Conservation (phyloP, 2,888 invertebrate species). For the Chrysopilus asiliformis region DNA sequence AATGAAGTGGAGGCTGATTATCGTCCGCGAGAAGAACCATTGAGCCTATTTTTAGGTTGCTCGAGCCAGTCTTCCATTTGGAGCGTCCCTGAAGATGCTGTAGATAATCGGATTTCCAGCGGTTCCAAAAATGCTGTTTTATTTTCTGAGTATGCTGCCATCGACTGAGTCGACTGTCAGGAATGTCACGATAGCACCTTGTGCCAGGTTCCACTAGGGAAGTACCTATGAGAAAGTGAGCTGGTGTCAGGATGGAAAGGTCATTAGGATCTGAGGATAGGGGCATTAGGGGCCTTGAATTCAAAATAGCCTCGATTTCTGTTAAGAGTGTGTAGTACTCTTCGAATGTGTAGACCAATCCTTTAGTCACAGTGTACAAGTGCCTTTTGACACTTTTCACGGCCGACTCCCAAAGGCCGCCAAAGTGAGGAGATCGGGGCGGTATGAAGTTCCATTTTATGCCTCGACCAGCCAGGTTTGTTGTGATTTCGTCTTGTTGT, state of each 20-base stretch:
- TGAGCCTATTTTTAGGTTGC: too few relatives aligned
- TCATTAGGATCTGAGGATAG: not conserved
- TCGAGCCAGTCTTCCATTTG: too few relatives aligned
- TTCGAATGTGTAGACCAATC: slow-evolving; percentile 2
- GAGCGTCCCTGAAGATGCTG: not conserved
- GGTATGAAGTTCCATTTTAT: slow-evolving; percentile 14
- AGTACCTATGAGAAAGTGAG: too few relatives aligned
- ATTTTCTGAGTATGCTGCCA: slow-evolving; percentile 6
- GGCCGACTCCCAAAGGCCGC: slow-evolving; percentile 11
- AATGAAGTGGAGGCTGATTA: not conserved
- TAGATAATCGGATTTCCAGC: slow-evolving; percentile 11
- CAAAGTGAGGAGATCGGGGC: slow-evolving; percentile 13
- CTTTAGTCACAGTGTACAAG: slow-evolving; percentile 4
- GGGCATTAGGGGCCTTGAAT: slow-evolving; percentile 1
- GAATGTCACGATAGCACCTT: not conserved
- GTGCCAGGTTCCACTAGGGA: too few relatives aligned
- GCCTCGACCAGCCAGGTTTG: too few relatives aligned
- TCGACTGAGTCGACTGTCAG: not conserved
- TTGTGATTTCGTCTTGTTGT: too few relatives aligned
- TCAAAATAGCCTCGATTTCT: slow-evolving; percentile 1
- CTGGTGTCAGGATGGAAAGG: too few relatives aligned
- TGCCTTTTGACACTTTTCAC: slow-evolving; percentile 10
- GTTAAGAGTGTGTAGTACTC: not conserved
- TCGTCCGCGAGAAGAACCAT: slow-evolving; percentile 1
- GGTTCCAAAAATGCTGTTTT: slow-evolving; percentile 10